A percentile compares a stretch with the other conserved stretches of the same genome.
These are phyloP conservation scores for Gibbula magus DNA, from an alignment of 2,888 invertebrate species.

Conservation along the genomic window DNA sequence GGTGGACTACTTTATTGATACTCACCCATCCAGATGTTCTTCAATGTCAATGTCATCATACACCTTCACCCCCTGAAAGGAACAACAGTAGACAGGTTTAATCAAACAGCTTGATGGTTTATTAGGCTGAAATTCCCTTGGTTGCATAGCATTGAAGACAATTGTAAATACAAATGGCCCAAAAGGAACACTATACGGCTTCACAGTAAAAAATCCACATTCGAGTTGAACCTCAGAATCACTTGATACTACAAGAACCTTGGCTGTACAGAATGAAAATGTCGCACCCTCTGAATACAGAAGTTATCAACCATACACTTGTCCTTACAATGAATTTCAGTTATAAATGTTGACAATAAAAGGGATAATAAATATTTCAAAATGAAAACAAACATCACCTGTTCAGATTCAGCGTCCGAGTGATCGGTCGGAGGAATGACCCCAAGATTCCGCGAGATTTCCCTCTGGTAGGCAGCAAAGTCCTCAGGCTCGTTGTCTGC, in stretches of 20 bases:
- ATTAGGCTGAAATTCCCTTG: neutral
- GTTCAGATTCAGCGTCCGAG: slow-evolving; percentile 13
- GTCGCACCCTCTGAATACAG: too few relatives aligned
- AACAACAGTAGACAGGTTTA: neutral
- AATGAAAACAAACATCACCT: neutral
- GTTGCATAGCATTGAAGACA: neutral
- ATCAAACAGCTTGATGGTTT: too few relatives aligned
- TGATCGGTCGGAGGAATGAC: neutral
- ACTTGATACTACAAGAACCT: too few relatives aligned
- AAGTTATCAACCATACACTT: too few relatives aligned
- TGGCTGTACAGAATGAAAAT: too few relatives aligned
- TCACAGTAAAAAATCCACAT: too few relatives aligned
- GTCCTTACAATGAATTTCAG: too few relatives aligned
- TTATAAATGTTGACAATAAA: too few relatives aligned
- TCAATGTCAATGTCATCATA: slow-evolving; percentile 63
- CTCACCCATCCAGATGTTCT: slow-evolving; percentile 5
- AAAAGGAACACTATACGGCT: too few relatives aligned
- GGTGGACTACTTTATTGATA: too few relatives aligned
- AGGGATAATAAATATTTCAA: neutral
- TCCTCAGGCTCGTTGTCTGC: slow-evolving; percentile 33
- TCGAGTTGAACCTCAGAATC: too few relatives aligned
- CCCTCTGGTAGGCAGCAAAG: slow-evolving; percentile 66
- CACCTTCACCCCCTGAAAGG: slow-evolving; percentile 55
- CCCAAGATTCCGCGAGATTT: slow-evolving; percentile 54
- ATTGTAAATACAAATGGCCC: neutral